These are phyloP conservation scores for Neodiprion lecontei DNA, from an alignment of 1,140 invertebrate genomes.

Conservation along the genomic window DNA sequence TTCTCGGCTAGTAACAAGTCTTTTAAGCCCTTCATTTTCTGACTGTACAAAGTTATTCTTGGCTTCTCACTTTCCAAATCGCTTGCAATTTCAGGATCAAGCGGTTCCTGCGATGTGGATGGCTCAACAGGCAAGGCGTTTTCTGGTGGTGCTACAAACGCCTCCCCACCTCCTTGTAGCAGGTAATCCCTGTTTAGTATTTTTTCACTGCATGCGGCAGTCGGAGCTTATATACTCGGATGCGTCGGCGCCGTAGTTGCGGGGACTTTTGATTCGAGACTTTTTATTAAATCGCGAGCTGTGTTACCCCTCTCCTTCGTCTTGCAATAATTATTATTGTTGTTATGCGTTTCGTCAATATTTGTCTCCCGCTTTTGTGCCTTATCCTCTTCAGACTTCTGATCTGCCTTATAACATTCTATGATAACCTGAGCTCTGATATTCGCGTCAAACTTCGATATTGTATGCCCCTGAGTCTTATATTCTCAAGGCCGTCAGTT, in stretches of 20 bases:
- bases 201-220: constrained; percentile 83
- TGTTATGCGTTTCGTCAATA: constrained; percentile 52
- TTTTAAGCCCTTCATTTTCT: constrained; percentile 94
- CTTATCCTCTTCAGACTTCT: constrained; percentile 56
- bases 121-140: constrained; percentile 41
- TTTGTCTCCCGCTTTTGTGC: constrained; percentile 46
- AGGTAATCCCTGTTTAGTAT: constrained; percentile 84
- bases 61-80: constrained; percentile 62
- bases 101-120: constrained; percentile 54
- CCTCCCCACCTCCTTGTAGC: constrained; percentile 73
- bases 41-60: constrained; percentile 81
- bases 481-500: constrained; percentile 97
- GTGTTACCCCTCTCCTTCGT: constrained; percentile 55
- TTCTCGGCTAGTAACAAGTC: constrained; percentile 88
- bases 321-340: constrained; percentile 54
- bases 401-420: constrained; percentile 68
- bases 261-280: constrained; percentile 63
- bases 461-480: constrained; percentile 94
- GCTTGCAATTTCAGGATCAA: constrained; percentile 43
- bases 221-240: constrained; percentile 77
- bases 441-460: constrained; percentile 91
- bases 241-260: constrained; percentile 63
- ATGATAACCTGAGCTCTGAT: constrained; percentile 85
- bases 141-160: constrained; percentile 68
- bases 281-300: constrained; percentile 61